Evolutionary conservation across 2,113 vertebrate species (phyloP).

Genomic region (Myiozetetes cayanensis): DNA sequence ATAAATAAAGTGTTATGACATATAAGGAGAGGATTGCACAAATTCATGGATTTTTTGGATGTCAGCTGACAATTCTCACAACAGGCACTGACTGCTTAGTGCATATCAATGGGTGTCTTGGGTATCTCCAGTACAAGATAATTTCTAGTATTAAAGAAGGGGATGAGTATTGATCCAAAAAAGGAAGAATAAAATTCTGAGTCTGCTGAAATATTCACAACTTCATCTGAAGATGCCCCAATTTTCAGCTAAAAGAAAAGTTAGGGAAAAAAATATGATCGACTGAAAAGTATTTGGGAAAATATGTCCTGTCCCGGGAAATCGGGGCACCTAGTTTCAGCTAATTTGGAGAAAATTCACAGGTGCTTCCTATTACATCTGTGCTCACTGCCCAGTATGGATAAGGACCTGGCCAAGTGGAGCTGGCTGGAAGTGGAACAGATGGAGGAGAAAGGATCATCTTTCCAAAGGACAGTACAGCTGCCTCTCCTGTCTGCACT

Average conservation of each 20-base stretch:
- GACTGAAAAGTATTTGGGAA: not conserved
- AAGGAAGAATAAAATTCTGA: not conserved
- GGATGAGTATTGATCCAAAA: not conserved
- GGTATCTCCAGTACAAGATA: not conserved
- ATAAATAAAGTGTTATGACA: not conserved
- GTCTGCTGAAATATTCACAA: not conserved
- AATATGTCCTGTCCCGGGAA: not conserved
- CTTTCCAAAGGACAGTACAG: not conserved
- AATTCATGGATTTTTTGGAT: not conserved
- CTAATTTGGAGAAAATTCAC: conserved; percentile 30
- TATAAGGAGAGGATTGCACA: not conserved
- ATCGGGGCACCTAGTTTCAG: not conserved
- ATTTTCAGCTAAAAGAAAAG: not conserved
- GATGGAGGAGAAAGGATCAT: conserved; percentile 30
- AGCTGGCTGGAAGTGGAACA: not conserved
- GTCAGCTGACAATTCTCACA: not conserved
- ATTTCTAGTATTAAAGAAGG: not conserved
- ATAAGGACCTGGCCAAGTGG: not conserved
- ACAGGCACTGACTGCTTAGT: not conserved
- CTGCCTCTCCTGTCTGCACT: not conserved
- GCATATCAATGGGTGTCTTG: not conserved
- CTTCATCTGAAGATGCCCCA: not conserved
- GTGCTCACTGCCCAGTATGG: not conserved
- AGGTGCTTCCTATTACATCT: conserved; percentile 1
- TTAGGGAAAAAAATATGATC: not conserved